These are phyloP conservation scores for Macrobrachium rosenbergii DNA, from an alignment of 1,140 invertebrate species.

Conservation along the genomic window DNA sequence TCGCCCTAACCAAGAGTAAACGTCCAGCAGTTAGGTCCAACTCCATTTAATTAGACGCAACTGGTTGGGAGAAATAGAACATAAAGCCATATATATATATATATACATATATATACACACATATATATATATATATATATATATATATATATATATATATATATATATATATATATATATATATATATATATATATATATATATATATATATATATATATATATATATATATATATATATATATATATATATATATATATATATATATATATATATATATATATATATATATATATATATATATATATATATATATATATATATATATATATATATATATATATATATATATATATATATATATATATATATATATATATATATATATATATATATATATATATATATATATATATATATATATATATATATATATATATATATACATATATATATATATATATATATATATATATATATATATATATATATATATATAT, in stretches of 20 bases:
- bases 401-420: conserved; percentile 8
- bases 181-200: conserved; percentile 14
- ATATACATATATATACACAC: too few relatives aligned
- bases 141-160: conserved; percentile 11
- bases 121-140: conserved; percentile 1
- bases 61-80: too few relatives aligned
- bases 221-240: conserved; percentile 22
- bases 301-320: not conserved
- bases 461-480: conserved; percentile 7
- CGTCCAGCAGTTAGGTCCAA: too few relatives aligned
- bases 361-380: too few relatives aligned
- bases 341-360: too few relatives aligned
- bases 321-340: too few relatives aligned
- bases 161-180: conserved; percentile 9
- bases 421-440: conserved; percentile 8
- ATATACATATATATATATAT: conserved; percentile 13
- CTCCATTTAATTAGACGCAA: too few relatives aligned
- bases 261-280: not conserved
- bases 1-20: too few relatives aligned
- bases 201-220: conserved; percentile 11
- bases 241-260: not conserved
- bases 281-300: not conserved
- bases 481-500: not conserved
- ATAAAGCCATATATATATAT: too few relatives aligned
- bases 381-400: not conserved